Evolutionary conservation across 2,113 vertebrate genomes (phyloP).

Genomic region (Orthonyx spaldingii): DNA sequence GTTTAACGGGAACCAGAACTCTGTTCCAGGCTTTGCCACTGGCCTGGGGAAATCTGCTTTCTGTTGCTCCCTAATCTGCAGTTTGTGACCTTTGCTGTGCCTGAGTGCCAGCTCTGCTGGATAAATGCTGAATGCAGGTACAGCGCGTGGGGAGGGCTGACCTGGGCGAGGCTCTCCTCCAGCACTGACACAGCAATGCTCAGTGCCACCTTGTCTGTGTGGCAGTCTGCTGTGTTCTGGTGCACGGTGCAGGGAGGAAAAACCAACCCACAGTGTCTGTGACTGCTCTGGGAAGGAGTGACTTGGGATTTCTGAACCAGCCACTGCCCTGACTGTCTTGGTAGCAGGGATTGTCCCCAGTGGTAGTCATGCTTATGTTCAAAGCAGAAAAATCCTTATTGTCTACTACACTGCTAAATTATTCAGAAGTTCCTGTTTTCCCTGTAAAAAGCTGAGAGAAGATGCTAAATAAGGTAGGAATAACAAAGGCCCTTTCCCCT

Average conservation of each 20-base stretch:
- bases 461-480: neutral
- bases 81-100: neutral
- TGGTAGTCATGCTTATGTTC: neutral
- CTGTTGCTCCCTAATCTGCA: neutral
- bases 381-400: neutral
- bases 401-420: neutral
- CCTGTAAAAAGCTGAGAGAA: neutral
- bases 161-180: no score
- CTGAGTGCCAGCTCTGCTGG: neutral
- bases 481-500: neutral
- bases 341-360: neutral
- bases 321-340: neutral
- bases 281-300: neutral
- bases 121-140: neutral
- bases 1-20: neutral
- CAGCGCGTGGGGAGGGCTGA: neutral
- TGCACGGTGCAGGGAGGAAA: neutral
- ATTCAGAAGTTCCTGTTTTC: neutral
- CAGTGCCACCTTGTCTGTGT: fast-evolving
- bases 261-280: neutral
- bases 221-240: neutral
- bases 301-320: neutral
- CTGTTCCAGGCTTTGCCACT: neutral
- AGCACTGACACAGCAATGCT: neutral
- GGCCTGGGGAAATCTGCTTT: neutral